Percentiles rank a stretch among this genome's conserved stretches.
Conservation (phyloP, 2,888 invertebrate species). For the Hyppa rectilinea region DNA sequence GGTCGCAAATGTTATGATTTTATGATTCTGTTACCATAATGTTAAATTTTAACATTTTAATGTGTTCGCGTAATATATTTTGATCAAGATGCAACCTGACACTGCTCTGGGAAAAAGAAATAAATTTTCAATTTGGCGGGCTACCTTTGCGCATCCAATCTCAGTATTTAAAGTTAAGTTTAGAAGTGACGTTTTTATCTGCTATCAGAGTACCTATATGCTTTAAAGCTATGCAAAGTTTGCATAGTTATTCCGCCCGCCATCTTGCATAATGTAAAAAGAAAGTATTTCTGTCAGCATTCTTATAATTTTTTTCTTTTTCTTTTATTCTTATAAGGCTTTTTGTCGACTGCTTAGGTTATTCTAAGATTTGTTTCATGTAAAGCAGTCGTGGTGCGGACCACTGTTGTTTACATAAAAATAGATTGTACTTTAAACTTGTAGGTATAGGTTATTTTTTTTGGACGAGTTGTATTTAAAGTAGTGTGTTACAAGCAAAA, state of each 20-base stretch:
- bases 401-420: slow-evolving; percentile 14
- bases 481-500: neutral
- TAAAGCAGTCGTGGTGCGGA: neutral
- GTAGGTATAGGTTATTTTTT: neutral
- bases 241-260: slow-evolving; percentile 21
- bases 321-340: slow-evolving; percentile 17
- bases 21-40: too few relatives aligned
- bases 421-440: neutral
- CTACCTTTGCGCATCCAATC: too few relatives aligned
- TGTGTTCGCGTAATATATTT: too few relatives aligned
- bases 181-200: slow-evolving; percentile 1
- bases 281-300: slow-evolving; percentile 31
- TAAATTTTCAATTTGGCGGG: too few relatives aligned
- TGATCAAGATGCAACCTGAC: too few relatives aligned
- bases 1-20: too few relatives aligned
- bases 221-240: slow-evolving; percentile 14
- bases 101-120: too few relatives aligned
- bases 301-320: slow-evolving; percentile 13
- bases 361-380: slow-evolving; percentile 25
- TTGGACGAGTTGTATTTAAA: neutral
- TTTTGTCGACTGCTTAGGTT: slow-evolving; percentile 8
- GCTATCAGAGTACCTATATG: neutral
- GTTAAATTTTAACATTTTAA: too few relatives aligned
- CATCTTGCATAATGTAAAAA: slow-evolving; percentile 21
- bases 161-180: neutral